phyloP scores from a whole-genome alignment of 2,888 invertebrate genomes.

The Cephus sareptanus region DNA sequence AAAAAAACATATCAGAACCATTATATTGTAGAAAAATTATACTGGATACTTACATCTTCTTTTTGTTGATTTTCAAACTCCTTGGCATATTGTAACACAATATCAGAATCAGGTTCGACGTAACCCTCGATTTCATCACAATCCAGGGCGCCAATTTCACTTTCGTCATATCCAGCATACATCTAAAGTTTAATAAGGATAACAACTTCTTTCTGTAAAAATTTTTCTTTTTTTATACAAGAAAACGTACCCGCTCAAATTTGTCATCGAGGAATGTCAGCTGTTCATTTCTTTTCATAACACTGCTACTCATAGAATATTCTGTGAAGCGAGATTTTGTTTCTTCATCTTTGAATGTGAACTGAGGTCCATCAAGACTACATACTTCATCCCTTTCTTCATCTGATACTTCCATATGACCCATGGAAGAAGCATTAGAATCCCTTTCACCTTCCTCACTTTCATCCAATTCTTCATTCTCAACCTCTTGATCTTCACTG shows the following conservation, averaged over 20 bases:
- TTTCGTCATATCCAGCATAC: conserved; percentile 88
- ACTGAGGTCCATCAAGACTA: conserved; percentile 65
- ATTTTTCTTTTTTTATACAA: conserved; percentile 14
- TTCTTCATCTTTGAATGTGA: conserved; percentile 74
- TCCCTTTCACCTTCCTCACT: conserved; percentile 59
- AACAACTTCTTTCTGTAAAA: conserved; percentile 1
- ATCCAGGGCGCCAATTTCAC: conserved; percentile 89
- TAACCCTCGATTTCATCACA: conserved; percentile 89
- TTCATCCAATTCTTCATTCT: conserved; percentile 62
- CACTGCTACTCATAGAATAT: conserved; percentile 94
- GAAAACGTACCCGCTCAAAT: conserved; percentile 80
- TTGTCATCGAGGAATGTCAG: conserved; percentile 84
- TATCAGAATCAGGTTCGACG: conserved; percentile 75
- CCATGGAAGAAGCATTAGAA: conserved; percentile 54
- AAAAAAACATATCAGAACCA: neutral
- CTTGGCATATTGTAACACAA: conserved; percentile 78
- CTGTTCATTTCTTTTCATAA: conserved; percentile 86
- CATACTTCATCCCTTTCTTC: conserved; percentile 66
- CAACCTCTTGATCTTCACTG: conserved; percentile 63
- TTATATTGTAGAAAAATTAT: neutral
- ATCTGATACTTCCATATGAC: conserved; percentile 44
- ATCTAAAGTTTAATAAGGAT: conserved; percentile 65
- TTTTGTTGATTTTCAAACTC: conserved; percentile 77
- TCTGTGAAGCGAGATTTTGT: conserved; percentile 90
- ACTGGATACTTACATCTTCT: conserved; percentile 43